A percentile compares a stretch with the other conserved stretches of the same genome.
phyloP scores from a whole-genome alignment of 2,113 vertebrate genomes.

The Lophotis ruficrista region DNA sequence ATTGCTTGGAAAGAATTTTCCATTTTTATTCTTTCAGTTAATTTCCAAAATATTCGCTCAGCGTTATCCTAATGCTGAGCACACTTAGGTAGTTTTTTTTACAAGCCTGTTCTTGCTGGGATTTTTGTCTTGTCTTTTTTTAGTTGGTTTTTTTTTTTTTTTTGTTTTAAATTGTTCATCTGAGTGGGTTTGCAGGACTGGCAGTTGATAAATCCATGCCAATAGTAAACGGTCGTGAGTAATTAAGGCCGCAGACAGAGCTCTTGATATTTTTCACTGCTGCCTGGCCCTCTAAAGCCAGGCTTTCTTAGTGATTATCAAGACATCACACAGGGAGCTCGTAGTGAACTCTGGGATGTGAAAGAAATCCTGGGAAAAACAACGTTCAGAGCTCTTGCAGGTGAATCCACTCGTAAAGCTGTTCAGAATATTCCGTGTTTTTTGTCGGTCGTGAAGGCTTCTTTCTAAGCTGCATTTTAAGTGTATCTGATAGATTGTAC shows the following conservation, averaged over 20 bases:
- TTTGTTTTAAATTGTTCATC: background rate
- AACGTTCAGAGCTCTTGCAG: background rate
- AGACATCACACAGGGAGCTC: background rate
- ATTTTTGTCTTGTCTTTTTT: background rate
- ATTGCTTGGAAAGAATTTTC: background rate
- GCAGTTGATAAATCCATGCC: background rate
- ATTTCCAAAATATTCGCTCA: background rate
- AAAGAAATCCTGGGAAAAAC: background rate
- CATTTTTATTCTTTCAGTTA: background rate
- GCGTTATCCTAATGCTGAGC: background rate
- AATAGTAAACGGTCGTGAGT: background rate
- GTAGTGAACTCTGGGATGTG: background rate
- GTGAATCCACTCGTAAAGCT: background rate
- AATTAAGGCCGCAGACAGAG: background rate
- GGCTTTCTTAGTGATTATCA: background rate
- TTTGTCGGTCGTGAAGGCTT: background rate
- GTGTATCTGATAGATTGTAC: background rate
- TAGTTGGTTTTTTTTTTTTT: background rate
- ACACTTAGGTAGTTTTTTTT: background rate
- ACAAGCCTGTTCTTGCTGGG: background rate
- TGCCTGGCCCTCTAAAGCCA: background rate
- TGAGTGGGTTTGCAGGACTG: background rate
- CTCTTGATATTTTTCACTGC: background rate
- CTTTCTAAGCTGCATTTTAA: background rate
- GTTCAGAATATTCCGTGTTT: accelerated